Base-by-base conservation (phyloP, 2,797 vertebrate species). In the Sebastolobus alascanus region DNA sequence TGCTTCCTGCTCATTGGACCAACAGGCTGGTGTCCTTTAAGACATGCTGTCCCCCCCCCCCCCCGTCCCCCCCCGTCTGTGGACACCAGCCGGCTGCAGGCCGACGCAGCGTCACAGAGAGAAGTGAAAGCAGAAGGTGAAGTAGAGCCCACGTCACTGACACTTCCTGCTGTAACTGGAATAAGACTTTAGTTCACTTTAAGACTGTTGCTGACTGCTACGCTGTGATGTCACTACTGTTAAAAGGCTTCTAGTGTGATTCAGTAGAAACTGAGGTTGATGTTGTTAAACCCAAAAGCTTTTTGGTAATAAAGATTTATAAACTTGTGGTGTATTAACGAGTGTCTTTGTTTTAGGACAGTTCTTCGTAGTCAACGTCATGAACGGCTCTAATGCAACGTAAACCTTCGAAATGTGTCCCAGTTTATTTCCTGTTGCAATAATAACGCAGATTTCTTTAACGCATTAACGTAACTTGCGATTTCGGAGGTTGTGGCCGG, bases 261-360 rank as follows among this genome's bases (percentile, higher is more conserved):
- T 67, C 29, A 55, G 73, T 82, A 81, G 75, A 77, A 60, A 29
- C 29, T 29, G 46, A 75, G 22, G 20, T n/a, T 50, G 46, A 73
- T 71, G 29, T 69, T 55, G 37, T 61, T 18, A 14, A 22, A 68
- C 12, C 37, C 40, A 13, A 38, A 77, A 74, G 68, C 33, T 75
- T 87, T 89, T 87, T 86, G 82, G 18, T 81, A 89, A 89, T 91
- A 91, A 92, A 92, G 80, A 79, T 77, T 35, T 82, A 22, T 75
- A 22, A 87, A 82, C 4, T 37, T 27, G 29, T 16, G 14, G 14
- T 46, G 43, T 46, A 18, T 46, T 46, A 46, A 52, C 1, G 9
- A 52, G 18, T n/a, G 20, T 37, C 8, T 20, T 60, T 60, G 5
- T 40, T 25, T 69, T 22, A 8, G 35, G 6, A 56, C 27, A 13